Evolutionary conservation across 2,888 invertebrate species (phyloP), one percentile per base, ranked within the genome.

Genomic region (Sylvicola cinctus): DNA sequence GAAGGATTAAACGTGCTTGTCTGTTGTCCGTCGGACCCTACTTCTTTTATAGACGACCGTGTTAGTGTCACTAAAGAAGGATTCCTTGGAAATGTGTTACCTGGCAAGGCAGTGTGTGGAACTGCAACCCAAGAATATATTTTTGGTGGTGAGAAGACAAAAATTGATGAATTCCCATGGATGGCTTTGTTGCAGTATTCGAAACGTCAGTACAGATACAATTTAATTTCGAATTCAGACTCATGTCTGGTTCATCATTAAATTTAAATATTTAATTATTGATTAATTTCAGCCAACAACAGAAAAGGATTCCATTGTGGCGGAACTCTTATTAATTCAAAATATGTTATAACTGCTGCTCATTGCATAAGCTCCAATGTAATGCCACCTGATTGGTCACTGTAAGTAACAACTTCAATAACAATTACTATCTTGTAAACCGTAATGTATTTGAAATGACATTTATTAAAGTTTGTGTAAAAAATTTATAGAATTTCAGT

Each of bases 321-420:
- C 11, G 25, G 25, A 8, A 11, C 11, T 8, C 11, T 25, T 8
- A 25, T 25, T 25, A 25, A 25, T 25, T 8, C 7, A 8, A 8
- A 8, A 25, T 37, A 37, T 25, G 32, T 37, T 17, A 10, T 37
- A 16, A 35, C 37, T 2, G 37, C 33, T 8, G 20, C 29, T 25
- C 36, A 35, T 31, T 77, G 76, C 44, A 53, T 75, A 26, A 66
- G 64, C 46, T 70, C 71, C 11, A 60, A 62, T 15, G 10, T 6
- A 7, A 25, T 25, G 11, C 25, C 25, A 25, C 11, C 25, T 8
- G 11, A 25, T 25, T 25, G 25, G 25, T 10, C 14, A 34, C 14
- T 16, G 29, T 35, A 12, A 29, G 13, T 34, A 6, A 5, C 12
- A 25, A 12, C 15, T n/a, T n/a, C n/a, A n/a, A n/a, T n/a, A n/a